Percentiles rank a stretch among this genome's conserved stretches.
Evolutionary conservation across 1,140 invertebrate species (phyloP).

Genomic region (Ruditapes philippinarum): DNA sequence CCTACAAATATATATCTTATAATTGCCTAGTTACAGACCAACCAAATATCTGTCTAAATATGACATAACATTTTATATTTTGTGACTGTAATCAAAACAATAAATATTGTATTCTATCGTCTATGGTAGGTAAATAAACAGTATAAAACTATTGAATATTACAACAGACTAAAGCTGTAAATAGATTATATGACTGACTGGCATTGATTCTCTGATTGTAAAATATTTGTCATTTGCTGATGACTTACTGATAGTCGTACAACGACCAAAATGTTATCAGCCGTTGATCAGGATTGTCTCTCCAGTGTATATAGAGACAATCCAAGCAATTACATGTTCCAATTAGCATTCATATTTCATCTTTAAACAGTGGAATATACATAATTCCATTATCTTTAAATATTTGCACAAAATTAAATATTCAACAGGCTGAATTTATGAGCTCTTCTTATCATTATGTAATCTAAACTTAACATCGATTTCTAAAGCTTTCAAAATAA

Average conservation of each 20-base stretch:
- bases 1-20: not conserved
- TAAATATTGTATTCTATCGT: not conserved
- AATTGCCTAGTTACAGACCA: not conserved
- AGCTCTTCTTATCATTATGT: too few species aligned
- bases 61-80: not conserved
- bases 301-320: not conserved
- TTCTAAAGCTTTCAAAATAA: too few species aligned
- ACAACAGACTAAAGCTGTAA: not conserved
- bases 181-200: not conserved
- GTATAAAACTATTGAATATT: not conserved
- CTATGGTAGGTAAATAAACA: slow-evolving; percentile 9
- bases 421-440: too few species aligned
- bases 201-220: not conserved
- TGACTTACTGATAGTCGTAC: not conserved
- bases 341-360: too few species aligned
- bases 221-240: not conserved
- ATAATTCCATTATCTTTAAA: too few species aligned
- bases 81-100: slow-evolving; percentile 2
- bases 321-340: not conserved
- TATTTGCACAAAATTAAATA: too few species aligned
- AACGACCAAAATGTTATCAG: not conserved
- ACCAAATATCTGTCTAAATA: not conserved
- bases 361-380: too few species aligned
- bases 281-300: not conserved
- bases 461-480: too few species aligned